Percentiles rank a stretch among this genome's conserved stretches.
Conservation (phyloP, 2,797 vertebrate species). For the Hyperoplus lanceolatus region DNA sequence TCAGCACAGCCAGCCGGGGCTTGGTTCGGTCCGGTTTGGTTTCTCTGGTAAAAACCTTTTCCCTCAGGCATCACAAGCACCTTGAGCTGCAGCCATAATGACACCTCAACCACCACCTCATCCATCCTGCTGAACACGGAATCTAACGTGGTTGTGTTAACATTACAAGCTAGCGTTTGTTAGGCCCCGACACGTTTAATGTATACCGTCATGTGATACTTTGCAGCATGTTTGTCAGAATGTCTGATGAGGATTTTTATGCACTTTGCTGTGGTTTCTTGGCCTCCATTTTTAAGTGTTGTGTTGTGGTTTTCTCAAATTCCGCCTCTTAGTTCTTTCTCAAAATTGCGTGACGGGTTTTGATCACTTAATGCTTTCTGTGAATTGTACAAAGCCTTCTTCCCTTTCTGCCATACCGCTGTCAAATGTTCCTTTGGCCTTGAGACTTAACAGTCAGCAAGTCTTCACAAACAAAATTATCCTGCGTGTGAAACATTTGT, state of each 20-base stretch:
- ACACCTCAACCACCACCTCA: constrained; percentile 62
- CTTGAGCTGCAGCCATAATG: constrained; percentile 41
- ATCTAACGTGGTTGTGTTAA: constrained; percentile 47
- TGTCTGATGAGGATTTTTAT: constrained; percentile 47
- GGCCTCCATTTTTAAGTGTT: constrained; percentile 30
- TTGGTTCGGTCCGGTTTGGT: constrained; percentile 57
- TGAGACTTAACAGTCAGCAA: constrained; percentile 40
- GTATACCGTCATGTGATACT: constrained; percentile 54
- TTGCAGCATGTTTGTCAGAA: constrained; percentile 44
- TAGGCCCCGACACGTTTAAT: constrained; percentile 55
- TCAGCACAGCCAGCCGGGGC: constrained; percentile 86
- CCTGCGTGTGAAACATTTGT: constrained; percentile 12
- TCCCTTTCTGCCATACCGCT: constrained; percentile 37
- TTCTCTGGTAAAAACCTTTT: constrained; percentile 48
- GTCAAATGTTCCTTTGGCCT: constrained; percentile 38
- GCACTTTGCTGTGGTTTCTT: constrained; percentile 67
- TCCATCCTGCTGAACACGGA: constrained; percentile 61
- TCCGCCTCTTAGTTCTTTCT: constrained; percentile 45
- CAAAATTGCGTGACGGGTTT: constrained; percentile 31
- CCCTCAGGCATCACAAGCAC: constrained; percentile 26
- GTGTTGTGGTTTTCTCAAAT: constrained; percentile 55
- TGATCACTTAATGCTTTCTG: constrained; percentile 56
- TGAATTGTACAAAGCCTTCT: constrained; percentile 35
- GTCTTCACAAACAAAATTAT: constrained; percentile 33
- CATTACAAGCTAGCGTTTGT: constrained; percentile 32